Evolutionary conservation across 2,888 invertebrate genomes (phyloP), one percentile per base, ranked within the genome.

Genomic region (Coronaproctus castanopsis): DNA sequence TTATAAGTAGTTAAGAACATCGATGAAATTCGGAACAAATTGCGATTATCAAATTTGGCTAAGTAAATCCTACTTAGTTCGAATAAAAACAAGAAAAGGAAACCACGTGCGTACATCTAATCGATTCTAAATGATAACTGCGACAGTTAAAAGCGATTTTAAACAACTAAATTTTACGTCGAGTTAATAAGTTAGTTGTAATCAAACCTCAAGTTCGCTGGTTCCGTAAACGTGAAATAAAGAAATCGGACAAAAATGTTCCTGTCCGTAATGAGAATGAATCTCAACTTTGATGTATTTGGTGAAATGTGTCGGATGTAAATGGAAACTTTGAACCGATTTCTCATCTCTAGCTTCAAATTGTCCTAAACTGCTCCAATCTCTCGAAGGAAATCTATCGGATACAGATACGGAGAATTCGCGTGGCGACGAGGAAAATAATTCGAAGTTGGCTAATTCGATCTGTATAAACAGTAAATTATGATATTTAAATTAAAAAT

Each of bases 181-280:
- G n/a, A n/a, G n/a, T n/a, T n/a, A n/a, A n/a, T n/a, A n/a, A n/a
- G n/a, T n/a, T n/a, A n/a, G n/a, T n/a, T n/a, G n/a, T n/a, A n/a
- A n/a, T n/a, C 64, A 58, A 54, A 88, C 89, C 71, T 90, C 89
- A 69, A 87, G 89, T 70, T 93, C 93, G 18, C 90, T 91, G 1
- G 89, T 90, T 20, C 95, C 96, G 57, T 87, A 93, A 1, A 91
- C 88, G 62, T 88, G 82, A 71, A 99, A 88, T 56, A 95, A 76
- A n/a, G 93, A 95, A 64, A 98, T 78, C 0, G 98, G 97, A 70
- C 98, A 99, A 71, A 87, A 98, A 71, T 98, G 97, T 72, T 98
- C 97, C 8, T 85, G 83, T 21, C 97, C 96, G 71, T 95, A 89
- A 71, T 98, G 93, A 50, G 91, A 88, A 63, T 88, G 79, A 68